Evolutionary conservation across 2,113 vertebrate genomes (phyloP), one percentile per base, ranked within the genome.

Genomic region (Heteronetta atricapilla): DNA sequence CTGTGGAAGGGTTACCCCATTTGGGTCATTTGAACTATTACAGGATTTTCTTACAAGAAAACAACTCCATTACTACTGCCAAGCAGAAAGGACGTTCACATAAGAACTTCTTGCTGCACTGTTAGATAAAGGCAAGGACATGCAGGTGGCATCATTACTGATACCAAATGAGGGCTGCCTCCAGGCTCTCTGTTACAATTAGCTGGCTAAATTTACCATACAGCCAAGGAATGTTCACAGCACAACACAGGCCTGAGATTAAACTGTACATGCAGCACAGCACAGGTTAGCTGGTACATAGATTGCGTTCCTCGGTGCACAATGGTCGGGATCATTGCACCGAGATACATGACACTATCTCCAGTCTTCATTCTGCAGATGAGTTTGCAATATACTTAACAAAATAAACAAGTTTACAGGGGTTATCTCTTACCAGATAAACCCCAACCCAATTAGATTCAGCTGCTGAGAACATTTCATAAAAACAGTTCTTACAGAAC

Each of bases 321-420:
- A 33, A 6, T 28, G 42, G 13, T 20, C 0, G 0, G 21, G 60
- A 38, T 52, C 16, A 20, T 58, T 78, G 52, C 8, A 8, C 23
- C 9, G 40, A 78, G 36, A 22, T 85, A 11, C 3, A 5, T 26
- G 46, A 46, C 10, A 5, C 26, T 67, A 17, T 31, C 21, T 64
- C 29, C 63, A 58, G 33, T 33, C 21, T 16, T 56, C 15, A 8
- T 74, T 77, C 33, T 77, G 69, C 10, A 85, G 64, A 70, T 23
- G 28, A 34, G 38, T 77, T 82, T 78, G 36, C 36, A 68, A 36
- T 13, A n/a, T 69, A 26, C 6, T 68, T 86, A 42, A 68, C 17
- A 22, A 92, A 77, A 73, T 3, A 86, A 92, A 68, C 4, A 8
- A 23, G 17, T 50, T 91, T 68, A 29, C 26, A 38, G 14, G 10